phyloP scores from a whole-genome alignment of 2,888 invertebrate genomes.

The Beris morrisii region DNA sequence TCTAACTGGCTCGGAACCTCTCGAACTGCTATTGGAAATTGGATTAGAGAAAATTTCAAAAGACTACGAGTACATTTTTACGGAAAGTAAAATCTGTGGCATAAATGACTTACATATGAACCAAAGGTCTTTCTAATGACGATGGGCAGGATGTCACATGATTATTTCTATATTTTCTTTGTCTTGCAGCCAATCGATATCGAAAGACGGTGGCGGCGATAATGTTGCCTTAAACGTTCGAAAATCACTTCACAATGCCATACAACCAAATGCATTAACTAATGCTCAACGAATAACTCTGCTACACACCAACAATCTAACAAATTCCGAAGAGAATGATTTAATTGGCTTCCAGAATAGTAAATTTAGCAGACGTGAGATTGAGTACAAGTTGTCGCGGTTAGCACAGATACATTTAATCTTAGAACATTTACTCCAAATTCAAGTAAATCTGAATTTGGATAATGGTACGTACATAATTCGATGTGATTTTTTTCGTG shows the following conservation, averaged over 20 bases:
- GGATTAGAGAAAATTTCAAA: slow-evolving; percentile 54
- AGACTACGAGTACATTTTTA: slow-evolving; percentile 54
- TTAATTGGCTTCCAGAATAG: slow-evolving; percentile 52
- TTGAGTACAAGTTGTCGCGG: slow-evolving; percentile 47
- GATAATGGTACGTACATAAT: slow-evolving; percentile 45
- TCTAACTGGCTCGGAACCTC: slow-evolving; percentile 52
- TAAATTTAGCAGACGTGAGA: slow-evolving; percentile 47
- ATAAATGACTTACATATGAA: slow-evolving; percentile 43
- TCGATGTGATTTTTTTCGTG: slow-evolving; percentile 1
- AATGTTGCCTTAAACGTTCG: slow-evolving; percentile 44
- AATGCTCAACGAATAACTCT: slow-evolving; percentile 47
- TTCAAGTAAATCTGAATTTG: slow-evolving; percentile 52
- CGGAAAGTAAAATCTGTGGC: slow-evolving; percentile 53
- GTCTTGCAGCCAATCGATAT: neutral
- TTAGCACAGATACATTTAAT: slow-evolving; percentile 52
- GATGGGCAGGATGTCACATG: too few relatives aligned
- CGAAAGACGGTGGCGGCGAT: slow-evolving; percentile 1
- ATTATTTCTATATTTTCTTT: neutral
- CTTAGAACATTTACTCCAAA: slow-evolving; percentile 52
- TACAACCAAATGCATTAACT: slow-evolving; percentile 42
- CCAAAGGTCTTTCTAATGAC: slow-evolving; percentile 25
- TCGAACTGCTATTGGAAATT: slow-evolving; percentile 55
- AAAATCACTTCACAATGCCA: slow-evolving; percentile 52
- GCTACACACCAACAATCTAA: slow-evolving; percentile 45
- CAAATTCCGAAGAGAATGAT: slow-evolving; percentile 38